phyloP scores from a whole-genome alignment of 2,113 vertebrate species.

The Struthio camelus region DNA sequence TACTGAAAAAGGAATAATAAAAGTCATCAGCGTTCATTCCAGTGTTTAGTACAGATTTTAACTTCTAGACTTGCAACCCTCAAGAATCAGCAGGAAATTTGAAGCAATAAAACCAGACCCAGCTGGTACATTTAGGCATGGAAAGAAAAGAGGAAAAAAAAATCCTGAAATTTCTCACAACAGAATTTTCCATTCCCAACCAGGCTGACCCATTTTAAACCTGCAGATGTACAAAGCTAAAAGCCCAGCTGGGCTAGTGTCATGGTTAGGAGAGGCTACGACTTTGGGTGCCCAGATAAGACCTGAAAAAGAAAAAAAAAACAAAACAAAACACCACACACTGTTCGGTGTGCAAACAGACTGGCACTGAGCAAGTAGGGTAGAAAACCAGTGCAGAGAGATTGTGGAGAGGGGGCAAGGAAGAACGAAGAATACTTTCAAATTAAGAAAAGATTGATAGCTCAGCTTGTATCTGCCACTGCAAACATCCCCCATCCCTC shows the following conservation, averaged over 20 bases:
- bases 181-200: neutral
- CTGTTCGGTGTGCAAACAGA: neutral
- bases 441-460: neutral
- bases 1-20: neutral
- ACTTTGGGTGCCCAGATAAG: neutral
- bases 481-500: neutral
- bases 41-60: neutral
- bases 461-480: neutral
- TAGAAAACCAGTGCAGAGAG: neutral
- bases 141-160: neutral
- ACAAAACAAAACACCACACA: too few relatives aligned
- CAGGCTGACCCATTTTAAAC: neutral
- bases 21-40: neutral
- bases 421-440: conserved; percentile 6
- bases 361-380: neutral
- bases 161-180: neutral
- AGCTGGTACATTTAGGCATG: neutral
- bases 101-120: neutral
- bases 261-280: neutral
- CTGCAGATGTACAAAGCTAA: neutral
- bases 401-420: neutral
- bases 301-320: neutral
- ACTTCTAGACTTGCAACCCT: neutral
- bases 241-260: neutral
- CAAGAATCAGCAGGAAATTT: neutral